Base-by-base conservation (phyloP, 2,113 vertebrate genomes). In the Etheostoma cragini region DNA sequence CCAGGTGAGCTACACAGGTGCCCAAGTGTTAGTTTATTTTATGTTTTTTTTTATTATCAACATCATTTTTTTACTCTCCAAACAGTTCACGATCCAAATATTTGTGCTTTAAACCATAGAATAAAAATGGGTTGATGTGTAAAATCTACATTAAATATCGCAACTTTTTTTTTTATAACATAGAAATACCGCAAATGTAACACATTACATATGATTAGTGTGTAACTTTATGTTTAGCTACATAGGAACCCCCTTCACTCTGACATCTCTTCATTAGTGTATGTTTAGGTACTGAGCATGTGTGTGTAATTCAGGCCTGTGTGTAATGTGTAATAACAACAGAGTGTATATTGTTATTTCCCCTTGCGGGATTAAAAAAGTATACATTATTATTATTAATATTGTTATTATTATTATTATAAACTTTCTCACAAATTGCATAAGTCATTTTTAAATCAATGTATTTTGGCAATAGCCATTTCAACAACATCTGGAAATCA, bases 41-140 rank as follows among this genome's bases (percentile, higher is more conserved):
- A 80, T 66, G 64, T 50, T 14, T 60, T 68, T 60, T 68, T 10
- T 52, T 30, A 45, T 65, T 17, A 80, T 22, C 21, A 22, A 26
- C 58, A 49, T 35, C 1, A 50, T 38, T 45, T 64, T 68, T 11
- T 50, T 33, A 24, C 15, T 7, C 60, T 53, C 49, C 2, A 1
- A 45, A 47, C 24, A 33, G 53, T 1, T 24, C 14, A 57, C 8
- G 24, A 45, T 70, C 53, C 16, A 0, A 33, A 21, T 61, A 4
- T 17, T 38, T 68, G 12, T 50, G 63, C 30, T 52, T 62, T 10
- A 38, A 50, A 35, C 17, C 13, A n/a, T 8, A 61, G 26, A 4
- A 16, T 33, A 4, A 42, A 56, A 26, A 38, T 49, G 13, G 47
- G 10, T 47, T 26, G 3, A 49, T 47, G 15, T 5, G 4, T 49